These are phyloP conservation scores for Otolemur garnettii DNA, from an alignment of 2,113 vertebrate species.

Conservation along the genomic window DNA sequence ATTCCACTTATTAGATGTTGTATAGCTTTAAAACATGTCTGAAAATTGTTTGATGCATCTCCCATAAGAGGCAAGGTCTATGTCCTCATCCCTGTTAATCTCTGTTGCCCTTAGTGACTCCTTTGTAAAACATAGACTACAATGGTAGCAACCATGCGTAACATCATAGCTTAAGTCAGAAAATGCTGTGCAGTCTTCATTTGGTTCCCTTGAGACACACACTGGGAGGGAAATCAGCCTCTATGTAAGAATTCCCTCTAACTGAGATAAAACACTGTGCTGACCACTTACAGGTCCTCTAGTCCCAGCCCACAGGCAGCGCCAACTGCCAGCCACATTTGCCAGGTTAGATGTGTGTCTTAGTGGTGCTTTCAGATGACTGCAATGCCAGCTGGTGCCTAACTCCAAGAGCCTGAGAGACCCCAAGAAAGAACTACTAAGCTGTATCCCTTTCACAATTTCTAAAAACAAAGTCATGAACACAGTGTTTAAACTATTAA, in stretches of 20 bases:
- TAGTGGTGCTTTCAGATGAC: neutral
- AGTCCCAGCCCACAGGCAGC: neutral
- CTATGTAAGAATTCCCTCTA: neutral
- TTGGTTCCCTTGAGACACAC: neutral
- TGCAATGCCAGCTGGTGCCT: neutral
- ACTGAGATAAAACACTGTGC: neutral
- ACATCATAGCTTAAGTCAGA: neutral
- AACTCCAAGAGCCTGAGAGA: neutral
- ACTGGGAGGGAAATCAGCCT: neutral
- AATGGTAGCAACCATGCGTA: neutral
- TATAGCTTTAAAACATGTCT: neutral
- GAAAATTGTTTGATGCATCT: neutral
- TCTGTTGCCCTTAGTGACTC: neutral
- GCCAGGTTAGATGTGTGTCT: too few relatives aligned
- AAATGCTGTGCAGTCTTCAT: neutral
- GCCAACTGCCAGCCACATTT: neutral
- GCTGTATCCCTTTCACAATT: neutral
- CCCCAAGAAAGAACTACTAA: neutral
- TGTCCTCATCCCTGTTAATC: neutral
- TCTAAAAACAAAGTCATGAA: neutral
- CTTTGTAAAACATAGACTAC: neutral
- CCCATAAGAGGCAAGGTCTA: neutral
- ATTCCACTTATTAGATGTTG: neutral
- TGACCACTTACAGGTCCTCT: rapidly evolving
- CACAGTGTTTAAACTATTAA: neutral